phyloP scores from a whole-genome alignment of 1,140 invertebrate species.

The Lucilia cuprina region DNA sequence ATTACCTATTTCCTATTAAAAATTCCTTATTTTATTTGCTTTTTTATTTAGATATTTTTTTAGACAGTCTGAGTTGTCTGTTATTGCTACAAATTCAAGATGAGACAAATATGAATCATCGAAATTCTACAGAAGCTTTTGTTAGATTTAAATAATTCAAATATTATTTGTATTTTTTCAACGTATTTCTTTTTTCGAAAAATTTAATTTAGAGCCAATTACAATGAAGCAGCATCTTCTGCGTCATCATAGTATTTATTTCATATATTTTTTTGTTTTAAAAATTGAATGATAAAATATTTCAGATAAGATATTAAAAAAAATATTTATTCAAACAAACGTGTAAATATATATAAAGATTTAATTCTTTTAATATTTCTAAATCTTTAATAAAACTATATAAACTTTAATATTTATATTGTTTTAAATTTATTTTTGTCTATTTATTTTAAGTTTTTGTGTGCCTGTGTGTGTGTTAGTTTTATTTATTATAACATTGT shows the following conservation, averaged over 20 bases:
- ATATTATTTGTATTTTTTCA: neutral
- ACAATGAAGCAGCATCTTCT: neutral
- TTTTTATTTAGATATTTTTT: neutral
- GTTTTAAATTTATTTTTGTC: neutral
- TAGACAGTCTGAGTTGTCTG: neutral
- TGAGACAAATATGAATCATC: neutral
- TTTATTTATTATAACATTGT: neutral
- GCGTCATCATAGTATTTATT: neutral
- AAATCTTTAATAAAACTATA: too few species aligned
- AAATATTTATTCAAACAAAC: too few species aligned
- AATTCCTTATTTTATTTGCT: neutral
- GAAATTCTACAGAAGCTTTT: conserved; percentile 5
- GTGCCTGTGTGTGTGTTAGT: neutral
- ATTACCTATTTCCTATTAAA: neutral
- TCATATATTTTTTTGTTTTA: neutral
- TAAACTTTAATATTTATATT: neutral
- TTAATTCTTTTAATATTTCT: too few species aligned
- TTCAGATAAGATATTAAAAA: too few species aligned
- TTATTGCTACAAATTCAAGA: neutral
- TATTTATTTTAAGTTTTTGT: neutral
- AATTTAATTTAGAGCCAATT: neutral
- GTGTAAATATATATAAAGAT: too few species aligned
- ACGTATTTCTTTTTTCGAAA: neutral
- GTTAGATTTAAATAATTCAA: neutral
- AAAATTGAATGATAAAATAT: too few species aligned